Conservation (phyloP, 2,797 vertebrate species). For the Ciconia nigra region DNA sequence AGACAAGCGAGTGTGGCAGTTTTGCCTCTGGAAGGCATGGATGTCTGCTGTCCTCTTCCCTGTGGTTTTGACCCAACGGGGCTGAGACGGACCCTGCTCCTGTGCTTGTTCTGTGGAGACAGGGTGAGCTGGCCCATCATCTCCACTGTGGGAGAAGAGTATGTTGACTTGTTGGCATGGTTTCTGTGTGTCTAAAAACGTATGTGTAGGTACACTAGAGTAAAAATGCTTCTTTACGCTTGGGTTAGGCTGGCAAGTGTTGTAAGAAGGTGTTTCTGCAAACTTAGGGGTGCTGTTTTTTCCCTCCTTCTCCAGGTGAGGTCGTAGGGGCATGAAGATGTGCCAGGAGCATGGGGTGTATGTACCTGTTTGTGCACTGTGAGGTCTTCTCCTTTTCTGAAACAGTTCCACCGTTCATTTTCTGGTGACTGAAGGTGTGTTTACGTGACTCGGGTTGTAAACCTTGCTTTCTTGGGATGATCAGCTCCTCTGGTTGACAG, state of each 20-base stretch:
- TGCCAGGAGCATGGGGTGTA: not conserved
- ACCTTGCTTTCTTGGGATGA: not conserved
- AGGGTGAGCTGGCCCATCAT: not conserved
- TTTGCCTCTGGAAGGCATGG: not conserved
- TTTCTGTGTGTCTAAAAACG: not conserved
- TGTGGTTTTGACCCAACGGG: not conserved
- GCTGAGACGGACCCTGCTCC: not conserved
- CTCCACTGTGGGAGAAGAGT: not conserved
- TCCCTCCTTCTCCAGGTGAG: not conserved
- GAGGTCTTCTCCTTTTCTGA: not conserved
- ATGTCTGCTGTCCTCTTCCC: not conserved
- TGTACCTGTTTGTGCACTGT: not conserved
- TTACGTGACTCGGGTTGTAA: rapidly evolving
- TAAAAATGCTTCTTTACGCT: not conserved
- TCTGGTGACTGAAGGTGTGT: not conserved
- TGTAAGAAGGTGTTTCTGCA: not conserved
- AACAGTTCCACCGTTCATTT: rapidly evolving
- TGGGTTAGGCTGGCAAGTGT: rapidly evolving
- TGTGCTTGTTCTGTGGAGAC: not conserved
- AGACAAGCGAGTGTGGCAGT: not conserved
- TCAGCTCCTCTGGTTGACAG: not conserved
- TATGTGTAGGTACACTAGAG: rapidly evolving
- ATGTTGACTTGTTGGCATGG: not conserved
- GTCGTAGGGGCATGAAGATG: not conserved
- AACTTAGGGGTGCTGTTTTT: not conserved